Conservation (phyloP, 2,888 invertebrate species). For the Xestia rhomboidea region DNA sequence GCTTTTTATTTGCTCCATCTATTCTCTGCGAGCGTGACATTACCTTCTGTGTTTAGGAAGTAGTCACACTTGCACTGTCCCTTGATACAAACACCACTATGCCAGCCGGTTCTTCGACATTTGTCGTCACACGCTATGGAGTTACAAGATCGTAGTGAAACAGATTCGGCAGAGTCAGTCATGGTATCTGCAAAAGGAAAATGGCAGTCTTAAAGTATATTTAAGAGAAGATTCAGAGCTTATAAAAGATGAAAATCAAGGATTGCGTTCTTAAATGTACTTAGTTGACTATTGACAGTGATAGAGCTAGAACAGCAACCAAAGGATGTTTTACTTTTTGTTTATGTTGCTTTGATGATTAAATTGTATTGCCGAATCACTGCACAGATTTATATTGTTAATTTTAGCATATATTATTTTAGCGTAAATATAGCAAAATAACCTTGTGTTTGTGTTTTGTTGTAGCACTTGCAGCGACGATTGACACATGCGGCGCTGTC, state of each 20-base stretch:
- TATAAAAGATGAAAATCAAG: too few species aligned
- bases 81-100: conserved; percentile 17
- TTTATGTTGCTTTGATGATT: too few species aligned
- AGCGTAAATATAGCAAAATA: too few species aligned
- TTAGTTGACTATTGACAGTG: too few species aligned
- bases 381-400: too few species aligned
- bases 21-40: neutral
- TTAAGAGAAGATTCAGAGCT: neutral
- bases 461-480: too few species aligned
- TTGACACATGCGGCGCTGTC: too few species aligned
- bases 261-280: neutral
- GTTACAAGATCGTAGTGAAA: conserved; percentile 24
- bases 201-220: neutral
- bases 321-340: too few species aligned
- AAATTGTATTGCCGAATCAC: too few species aligned
- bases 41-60: conserved; percentile 9
- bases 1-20: neutral
- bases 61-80: conserved; percentile 37
- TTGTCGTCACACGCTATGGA: conserved; percentile 13
- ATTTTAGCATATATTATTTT: too few species aligned
- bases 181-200: conserved; percentile 2
- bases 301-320: too few species aligned
- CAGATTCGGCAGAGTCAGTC: neutral
- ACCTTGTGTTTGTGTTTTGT: too few species aligned
- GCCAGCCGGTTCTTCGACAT: conserved; percentile 17